Percentiles rank a stretch among this genome's conserved stretches.
Evolutionary conservation across 1,140 invertebrate genomes (phyloP).

Genomic region (Drosophila parvula): DNA sequence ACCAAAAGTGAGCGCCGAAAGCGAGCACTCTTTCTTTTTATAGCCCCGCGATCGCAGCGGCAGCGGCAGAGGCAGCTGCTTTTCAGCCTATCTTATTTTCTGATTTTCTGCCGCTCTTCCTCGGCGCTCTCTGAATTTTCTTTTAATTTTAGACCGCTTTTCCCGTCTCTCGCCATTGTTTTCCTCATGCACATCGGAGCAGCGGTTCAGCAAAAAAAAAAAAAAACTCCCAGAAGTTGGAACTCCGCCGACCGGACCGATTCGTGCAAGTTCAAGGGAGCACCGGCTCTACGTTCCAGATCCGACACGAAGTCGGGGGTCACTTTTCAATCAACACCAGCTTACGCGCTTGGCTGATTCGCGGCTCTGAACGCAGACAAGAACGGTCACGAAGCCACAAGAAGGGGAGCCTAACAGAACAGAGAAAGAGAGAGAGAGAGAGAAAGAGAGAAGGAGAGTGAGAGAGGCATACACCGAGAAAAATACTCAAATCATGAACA

Average conservation of each 20-base stretch:
- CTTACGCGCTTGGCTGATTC: conserved; percentile 40
- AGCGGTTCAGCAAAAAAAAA: neutral
- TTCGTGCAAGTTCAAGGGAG: conserved; percentile 29
- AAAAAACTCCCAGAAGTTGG: conserved; percentile 21
- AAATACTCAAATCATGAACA: neutral
- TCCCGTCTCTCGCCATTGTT: conserved; percentile 9
- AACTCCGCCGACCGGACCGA: neutral
- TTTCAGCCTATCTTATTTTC: conserved; percentile 37
- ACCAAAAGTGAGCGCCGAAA: conserved; percentile 79
- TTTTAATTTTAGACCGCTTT: conserved; percentile 66
- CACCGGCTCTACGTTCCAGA: conserved; percentile 14
- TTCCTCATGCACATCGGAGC: conserved; percentile 18
- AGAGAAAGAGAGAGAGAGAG: neutral
- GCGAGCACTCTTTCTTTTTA: conserved; percentile 77
- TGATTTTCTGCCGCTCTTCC: conserved; percentile 22
- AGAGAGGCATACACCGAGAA: neutral
- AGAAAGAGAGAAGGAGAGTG: neutral
- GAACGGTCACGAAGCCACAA: conserved; percentile 1
- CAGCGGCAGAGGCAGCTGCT: conserved; percentile 28
- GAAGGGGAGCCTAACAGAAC: neutral
- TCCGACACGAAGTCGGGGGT: conserved; percentile 17
- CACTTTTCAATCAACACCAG: conserved; percentile 48
- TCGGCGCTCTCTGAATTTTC: conserved; percentile 39
- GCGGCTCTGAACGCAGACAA: conserved; percentile 24
- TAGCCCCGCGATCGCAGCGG: conserved; percentile 44